Conservation (phyloP, 30 jellyfish, hydroid and myxozoan genomes). For the Aurelia aurita region DNA sequence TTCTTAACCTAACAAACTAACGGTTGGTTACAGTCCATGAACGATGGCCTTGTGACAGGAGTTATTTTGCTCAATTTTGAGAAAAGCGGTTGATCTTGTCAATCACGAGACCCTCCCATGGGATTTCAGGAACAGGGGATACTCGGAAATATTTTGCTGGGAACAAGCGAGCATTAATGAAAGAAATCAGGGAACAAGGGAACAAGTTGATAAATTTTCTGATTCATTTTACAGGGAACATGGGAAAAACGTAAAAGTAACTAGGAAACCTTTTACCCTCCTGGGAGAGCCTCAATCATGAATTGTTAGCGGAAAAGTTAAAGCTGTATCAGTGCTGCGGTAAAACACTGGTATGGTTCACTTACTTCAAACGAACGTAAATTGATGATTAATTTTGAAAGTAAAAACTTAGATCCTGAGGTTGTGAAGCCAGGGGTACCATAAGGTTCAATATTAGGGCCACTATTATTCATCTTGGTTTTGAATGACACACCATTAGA, state of each 20-base stretch:
- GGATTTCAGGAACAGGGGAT: too few relatives aligned
- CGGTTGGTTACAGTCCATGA: conserved; percentile 6
- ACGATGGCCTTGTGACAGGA: conserved; percentile 1
- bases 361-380: conserved; percentile 56
- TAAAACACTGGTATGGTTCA: conserved; percentile 62
- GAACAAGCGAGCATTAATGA: too few relatives aligned
- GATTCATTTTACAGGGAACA: too few relatives aligned
- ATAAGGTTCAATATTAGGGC: conserved; percentile 78
- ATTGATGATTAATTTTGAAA: conserved; percentile 55
- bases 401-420: conserved; percentile 73
- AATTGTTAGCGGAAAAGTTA: conserved; percentile 39
- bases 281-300: too few relatives aligned
- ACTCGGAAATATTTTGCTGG: too few relatives aligned
- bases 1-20: too few relatives aligned
- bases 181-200: too few relatives aligned
- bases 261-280: too few relatives aligned
- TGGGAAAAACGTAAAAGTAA: too few relatives aligned
- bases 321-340: conserved; percentile 60
- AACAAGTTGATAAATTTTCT: too few relatives aligned
- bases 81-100: conserved; percentile 42
- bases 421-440: conserved; percentile 78
- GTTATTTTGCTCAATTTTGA: conserved; percentile 46
- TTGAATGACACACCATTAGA: conserved; percentile 56
- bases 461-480: conserved; percentile 66
- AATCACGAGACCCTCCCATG: too few relatives aligned